Conservation (phyloP, 2,113 vertebrate species). For the Nycticryphes semicollaris region DNA sequence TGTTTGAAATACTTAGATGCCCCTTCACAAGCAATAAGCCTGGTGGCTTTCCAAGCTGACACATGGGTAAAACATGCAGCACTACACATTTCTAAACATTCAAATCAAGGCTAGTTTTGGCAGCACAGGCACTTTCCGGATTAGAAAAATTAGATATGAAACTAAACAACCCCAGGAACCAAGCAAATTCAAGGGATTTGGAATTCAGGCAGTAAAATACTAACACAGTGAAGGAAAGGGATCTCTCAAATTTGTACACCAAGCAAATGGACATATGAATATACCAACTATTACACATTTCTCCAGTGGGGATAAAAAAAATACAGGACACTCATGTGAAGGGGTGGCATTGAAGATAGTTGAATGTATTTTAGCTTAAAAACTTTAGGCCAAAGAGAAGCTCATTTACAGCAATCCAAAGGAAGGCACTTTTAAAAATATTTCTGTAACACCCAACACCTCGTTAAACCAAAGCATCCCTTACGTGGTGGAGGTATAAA, state of each 20-base stretch:
- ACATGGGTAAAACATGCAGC: slow-evolving; percentile 3
- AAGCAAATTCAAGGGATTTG: neutral
- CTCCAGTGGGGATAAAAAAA: neutral
- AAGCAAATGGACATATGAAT: neutral
- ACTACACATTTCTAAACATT: slow-evolving; percentile 12
- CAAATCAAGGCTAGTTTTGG: neutral
- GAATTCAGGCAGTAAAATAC: neutral
- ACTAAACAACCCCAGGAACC: neutral
- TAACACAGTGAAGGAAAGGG: neutral
- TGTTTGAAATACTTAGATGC: neutral
- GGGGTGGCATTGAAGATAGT: neutral
- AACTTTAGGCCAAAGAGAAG: neutral
- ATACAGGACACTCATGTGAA: neutral
- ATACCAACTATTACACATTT: neutral
- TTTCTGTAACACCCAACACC: neutral
- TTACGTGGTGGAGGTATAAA: neutral
- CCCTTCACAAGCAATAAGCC: neutral
- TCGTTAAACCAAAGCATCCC: neutral
- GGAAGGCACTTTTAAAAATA: neutral
- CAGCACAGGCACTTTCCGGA: neutral
- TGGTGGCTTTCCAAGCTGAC: neutral
- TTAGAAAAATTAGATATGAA: slow-evolving; percentile 5
- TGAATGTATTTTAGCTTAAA: neutral
- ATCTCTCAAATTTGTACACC: neutral
- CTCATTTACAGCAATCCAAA: neutral